Evolutionary conservation across 2,113 vertebrate species (phyloP).

Genomic region (cat (Felis catus)): F.catus_Fca126_mat1.0 CM031423.1:50366501-50367000

Average conservation of each 20-base stretch:
- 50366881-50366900: constrained; percentile 19
- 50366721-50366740: neutral
- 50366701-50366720: neutral
- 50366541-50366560: too few relatives aligned
- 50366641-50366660: neutral
- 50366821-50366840: constrained; percentile 10
- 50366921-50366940: neutral
- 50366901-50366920: neutral
- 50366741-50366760: neutral
- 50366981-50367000: too few relatives aligned
- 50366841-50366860: neutral
- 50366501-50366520: too few relatives aligned
- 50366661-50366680: neutral
- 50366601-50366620: neutral
- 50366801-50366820: neutral
- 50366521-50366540: too few relatives aligned
- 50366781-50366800: neutral
- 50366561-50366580: neutral
- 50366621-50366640: neutral
- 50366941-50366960: too few relatives aligned
- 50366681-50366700: neutral
- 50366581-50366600: neutral
- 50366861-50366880: neutral
- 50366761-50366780: neutral
- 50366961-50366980: too few relatives aligned